Conservation (phyloP, 1,140 invertebrate species). For the Heliconius hewitsoni region DNA sequence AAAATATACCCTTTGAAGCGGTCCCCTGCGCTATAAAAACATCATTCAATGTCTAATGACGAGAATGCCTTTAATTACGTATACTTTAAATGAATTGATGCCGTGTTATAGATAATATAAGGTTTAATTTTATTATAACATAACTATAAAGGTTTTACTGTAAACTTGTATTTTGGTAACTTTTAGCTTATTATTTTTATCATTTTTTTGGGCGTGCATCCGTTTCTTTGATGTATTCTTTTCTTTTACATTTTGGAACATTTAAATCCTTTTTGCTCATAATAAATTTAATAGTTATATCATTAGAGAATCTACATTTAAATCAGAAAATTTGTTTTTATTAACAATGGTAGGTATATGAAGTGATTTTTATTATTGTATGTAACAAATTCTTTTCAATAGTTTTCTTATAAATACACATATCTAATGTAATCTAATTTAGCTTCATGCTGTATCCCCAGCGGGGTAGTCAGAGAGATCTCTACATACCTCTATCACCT, state of each 20-base stretch:
- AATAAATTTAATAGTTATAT: neutral
- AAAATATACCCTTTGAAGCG: neutral
- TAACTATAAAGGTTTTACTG: neutral
- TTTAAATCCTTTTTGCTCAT: neutral
- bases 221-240: constrained; percentile 17
- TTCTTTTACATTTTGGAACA: neutral
- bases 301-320: neutral
- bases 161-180: constrained; percentile 9
- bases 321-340: neutral
- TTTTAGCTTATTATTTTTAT: constrained; percentile 10
- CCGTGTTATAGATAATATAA: neutral
- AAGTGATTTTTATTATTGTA: neutral
- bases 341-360: neutral
- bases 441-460: too few relatives aligned
- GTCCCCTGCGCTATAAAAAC: neutral
- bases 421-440: too few relatives aligned
- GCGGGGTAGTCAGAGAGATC: too few relatives aligned
- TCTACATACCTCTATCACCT: too few relatives aligned
- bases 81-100: neutral
- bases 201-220: neutral
- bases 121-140: neutral
- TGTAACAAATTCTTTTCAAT: too few relatives aligned
- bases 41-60: constrained; percentile 13
- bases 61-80: neutral
- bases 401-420: too few relatives aligned